Base-by-base conservation (phyloP, 2,888 invertebrate species). In the Tetragonisca angustula region DNA sequence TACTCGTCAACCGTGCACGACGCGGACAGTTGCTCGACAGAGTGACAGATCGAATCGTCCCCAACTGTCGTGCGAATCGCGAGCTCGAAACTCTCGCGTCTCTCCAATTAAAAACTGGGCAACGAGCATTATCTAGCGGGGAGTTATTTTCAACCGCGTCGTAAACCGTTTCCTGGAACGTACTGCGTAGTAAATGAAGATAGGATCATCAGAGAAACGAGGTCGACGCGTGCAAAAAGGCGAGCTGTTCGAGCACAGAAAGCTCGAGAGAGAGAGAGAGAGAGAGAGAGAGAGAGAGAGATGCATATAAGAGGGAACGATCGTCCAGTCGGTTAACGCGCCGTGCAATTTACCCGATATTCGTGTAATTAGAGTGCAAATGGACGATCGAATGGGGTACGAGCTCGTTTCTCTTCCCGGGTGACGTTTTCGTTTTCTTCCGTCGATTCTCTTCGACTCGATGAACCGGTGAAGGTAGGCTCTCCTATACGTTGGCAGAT, bases 81-180 rank as follows among this genome's bases (percentile, higher is more conserved):
- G 9, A 11, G 13, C n/a, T 24, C 24, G 27, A 21, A 54, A 71
- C 81, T 68, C 32, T 68, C 32, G 69, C 67, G 70, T 83, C 75
- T 62, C 69, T 52, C 11, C 61, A 52, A 76, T 76, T 43, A 52
- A 24, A 54, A 52, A 61, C 27, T 17, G 3, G 3, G 24, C 61
- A 24, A 17, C 24, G 21, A 17, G 43, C 65, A 83, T 84, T 77
- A 83, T 77, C 81, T 70, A 69, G 64, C 70, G 9, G 61, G n/a
- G 68, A 56, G 54, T 4, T 61, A 64, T 72, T 61, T 43, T 75
- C 69, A 54, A 64, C 52, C 50, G 49, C 72, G 74, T 79, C 83
- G 81, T 82, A 88, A 89, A 88, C 50, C 36, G 80, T 70, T 87
- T 89, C 81, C 81, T 67, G 72, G 85, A 85, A 87, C 81, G 75